A percentile compares a stretch with the other conserved stretches of the same genome.
These are phyloP conservation scores for Canis aureus DNA, from an alignment of 2,113 vertebrate genomes.

Conservation along the genomic window DNA sequence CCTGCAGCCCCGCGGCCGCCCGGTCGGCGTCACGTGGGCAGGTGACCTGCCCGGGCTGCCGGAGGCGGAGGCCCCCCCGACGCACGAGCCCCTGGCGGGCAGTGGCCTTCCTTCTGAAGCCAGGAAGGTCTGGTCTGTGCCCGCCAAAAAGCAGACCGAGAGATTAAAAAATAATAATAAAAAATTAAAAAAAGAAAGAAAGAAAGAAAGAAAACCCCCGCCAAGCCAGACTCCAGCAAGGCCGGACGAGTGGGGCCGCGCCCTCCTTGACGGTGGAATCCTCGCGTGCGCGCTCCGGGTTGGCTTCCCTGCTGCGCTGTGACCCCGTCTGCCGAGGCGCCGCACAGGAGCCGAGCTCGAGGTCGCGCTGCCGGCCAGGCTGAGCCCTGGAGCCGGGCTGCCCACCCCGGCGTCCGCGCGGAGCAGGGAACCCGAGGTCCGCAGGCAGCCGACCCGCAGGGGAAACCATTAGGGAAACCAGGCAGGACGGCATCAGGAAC, in stretches of 20 bases:
- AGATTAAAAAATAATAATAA: background rate
- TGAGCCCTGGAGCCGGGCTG: background rate
- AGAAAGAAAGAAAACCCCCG: too few relatives aligned
- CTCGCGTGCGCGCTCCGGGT: too few relatives aligned
- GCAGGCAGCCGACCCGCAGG: background rate
- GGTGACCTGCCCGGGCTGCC: background rate
- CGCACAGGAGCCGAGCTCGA: background rate
- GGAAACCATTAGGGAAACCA: background rate
- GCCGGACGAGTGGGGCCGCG: too few relatives aligned
- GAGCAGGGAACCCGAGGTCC: background rate
- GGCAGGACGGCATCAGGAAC: background rate
- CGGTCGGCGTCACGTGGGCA: background rate
- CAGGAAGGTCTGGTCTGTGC: background rate
- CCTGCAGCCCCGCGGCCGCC: background rate
- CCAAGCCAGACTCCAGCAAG: too few relatives aligned
- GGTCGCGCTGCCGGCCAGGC: background rate
- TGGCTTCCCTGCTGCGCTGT: too few relatives aligned
- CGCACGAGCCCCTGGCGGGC: background rate
- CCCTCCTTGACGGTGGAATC: too few relatives aligned
- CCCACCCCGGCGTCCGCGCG: rapidly evolving
- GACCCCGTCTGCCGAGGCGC: background rate
- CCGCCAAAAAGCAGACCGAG: background rate
- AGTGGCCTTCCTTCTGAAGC: background rate
- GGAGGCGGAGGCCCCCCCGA: background rate
- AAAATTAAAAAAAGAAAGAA: too few relatives aligned